These are phyloP conservation scores for Laspeyria flexula DNA, from an alignment of 2,888 invertebrate species.

Conservation along the genomic window DNA sequence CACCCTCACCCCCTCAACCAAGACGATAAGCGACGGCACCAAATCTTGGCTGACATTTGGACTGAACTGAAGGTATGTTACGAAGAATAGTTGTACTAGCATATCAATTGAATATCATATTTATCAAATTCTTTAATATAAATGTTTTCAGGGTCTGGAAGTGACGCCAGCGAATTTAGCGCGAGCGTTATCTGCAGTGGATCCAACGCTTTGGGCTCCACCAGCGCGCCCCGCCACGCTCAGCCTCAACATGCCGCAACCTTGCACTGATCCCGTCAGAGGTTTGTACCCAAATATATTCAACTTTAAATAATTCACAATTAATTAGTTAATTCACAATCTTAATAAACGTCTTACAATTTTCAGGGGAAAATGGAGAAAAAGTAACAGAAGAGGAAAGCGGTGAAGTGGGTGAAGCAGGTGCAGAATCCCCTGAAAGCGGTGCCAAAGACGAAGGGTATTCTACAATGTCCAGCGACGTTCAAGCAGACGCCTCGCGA, in stretches of 20 bases:
- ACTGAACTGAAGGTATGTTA: slow-evolving; percentile 84
- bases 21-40: slow-evolving; percentile 88
- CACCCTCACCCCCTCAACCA: slow-evolving; percentile 85
- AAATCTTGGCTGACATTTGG: slow-evolving; percentile 88
- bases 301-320: too few species aligned
- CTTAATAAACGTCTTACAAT: neutral
- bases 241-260: slow-evolving; percentile 88
- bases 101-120: too few species aligned
- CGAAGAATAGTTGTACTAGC: too few species aligned
- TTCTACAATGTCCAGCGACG: slow-evolving; percentile 94
- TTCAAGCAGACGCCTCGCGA: slow-evolving; percentile 89
- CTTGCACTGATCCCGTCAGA: slow-evolving; percentile 65
- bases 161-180: slow-evolving; percentile 87
- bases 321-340: too few species aligned
- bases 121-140: too few species aligned
- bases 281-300: slow-evolving; percentile 52
- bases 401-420: slow-evolving; percentile 88
- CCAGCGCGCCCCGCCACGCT: slow-evolving; percentile 89
- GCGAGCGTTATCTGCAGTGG: slow-evolving; percentile 88
- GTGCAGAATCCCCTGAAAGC: slow-evolving; percentile 91
- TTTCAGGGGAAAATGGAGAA: slow-evolving; percentile 65
- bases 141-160: slow-evolving; percentile 78
- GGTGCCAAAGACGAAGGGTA: slow-evolving; percentile 93
- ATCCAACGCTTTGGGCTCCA: slow-evolving; percentile 89
- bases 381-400: slow-evolving; percentile 77